phyloP scores from a whole-genome alignment of 2,113 vertebrate genomes.

The Chrysemys picta region DNA sequence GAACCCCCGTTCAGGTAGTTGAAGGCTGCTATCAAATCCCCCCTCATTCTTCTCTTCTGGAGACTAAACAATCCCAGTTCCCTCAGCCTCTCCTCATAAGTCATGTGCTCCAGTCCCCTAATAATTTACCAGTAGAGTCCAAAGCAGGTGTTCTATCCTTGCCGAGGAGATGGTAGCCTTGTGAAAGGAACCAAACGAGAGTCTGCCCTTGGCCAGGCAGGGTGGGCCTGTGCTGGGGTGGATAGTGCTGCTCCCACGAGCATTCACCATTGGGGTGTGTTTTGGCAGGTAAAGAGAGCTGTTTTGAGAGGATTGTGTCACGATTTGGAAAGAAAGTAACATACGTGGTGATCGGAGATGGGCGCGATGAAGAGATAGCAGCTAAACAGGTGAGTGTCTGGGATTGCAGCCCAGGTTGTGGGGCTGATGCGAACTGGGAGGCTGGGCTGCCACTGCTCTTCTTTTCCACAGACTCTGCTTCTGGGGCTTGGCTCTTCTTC shows the following conservation, averaged over 20 bases:
- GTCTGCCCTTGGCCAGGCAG: not conserved
- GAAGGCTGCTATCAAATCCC: too few relatives aligned
- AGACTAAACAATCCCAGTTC: too few relatives aligned
- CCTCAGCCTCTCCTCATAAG: too few relatives aligned
- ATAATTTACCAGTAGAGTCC: not conserved
- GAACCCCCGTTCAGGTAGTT: too few relatives aligned
- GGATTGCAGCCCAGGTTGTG: fast-evolving
- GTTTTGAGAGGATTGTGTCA: slow-evolving; percentile 96
- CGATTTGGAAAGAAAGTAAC: slow-evolving; percentile 98
- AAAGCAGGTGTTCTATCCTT: not conserved
- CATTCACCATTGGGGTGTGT: not conserved
- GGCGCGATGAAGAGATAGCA: slow-evolving; percentile 97
- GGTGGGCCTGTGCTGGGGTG: not conserved
- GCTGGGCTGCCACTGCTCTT: not conserved
- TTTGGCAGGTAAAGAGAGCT: slow-evolving; percentile 94
- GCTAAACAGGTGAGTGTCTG: slow-evolving; percentile 90
- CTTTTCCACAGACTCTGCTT: not conserved
- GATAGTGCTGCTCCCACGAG: not conserved
- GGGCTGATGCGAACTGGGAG: not conserved
- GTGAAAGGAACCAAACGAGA: not conserved
- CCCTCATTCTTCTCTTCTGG: too few relatives aligned
- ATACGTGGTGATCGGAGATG: slow-evolving; percentile 97
- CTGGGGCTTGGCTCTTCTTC: not conserved
- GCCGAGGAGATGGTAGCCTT: not conserved
- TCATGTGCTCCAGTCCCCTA: too few relatives aligned